Evolutionary conservation across 1,140 invertebrate genomes (phyloP), one percentile per base, ranked within the genome.

Genomic region (Sipha flava): DNA sequence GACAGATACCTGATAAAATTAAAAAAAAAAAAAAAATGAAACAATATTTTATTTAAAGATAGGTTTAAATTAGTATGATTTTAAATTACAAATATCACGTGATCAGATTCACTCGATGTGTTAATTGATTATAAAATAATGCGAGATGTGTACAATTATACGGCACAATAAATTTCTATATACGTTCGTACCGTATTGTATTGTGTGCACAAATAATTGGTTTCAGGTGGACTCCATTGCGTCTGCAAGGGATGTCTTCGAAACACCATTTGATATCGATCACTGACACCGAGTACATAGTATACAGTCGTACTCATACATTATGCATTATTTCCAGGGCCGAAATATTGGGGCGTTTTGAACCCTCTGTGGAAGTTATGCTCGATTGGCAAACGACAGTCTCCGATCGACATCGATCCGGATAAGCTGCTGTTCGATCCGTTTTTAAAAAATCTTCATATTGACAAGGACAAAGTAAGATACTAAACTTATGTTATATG

Each of bases 351-450:
- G 97, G 96, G 96, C 54, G 88, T 97, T 79, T 94, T 98, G 85
- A 97, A 98, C 88, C 95, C 94, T 0, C 94, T 97, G 85, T 98
- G 97, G 97, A 92, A 91, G 83, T 91, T 98, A 87, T 99, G 97
- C 88, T 94, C 91, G 84, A 94, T 95, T 85, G 97, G 97, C 26
- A 89, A 92, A 79, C 89, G 95, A 80, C 96, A 99, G 86, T 97
- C 95, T 75, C 97, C 97, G 21, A 95, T 99, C 83, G 94, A 98
- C 87, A 92, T 99, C 79, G 94, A 97, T 84, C 96, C 97, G 7
- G 91, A 93, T 81, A 92, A 94, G 84, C 88, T 99, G 62, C 89
- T 98, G 31, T 98, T 93, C 86, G 97, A 98, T 88, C 95, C 96
- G 4, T 93, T 94, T 87, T 89, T 98, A 79, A 90, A 93, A 82